phyloP scores from a whole-genome alignment of 2,888 invertebrate species.

The Eupithecia exiguata region DNA sequence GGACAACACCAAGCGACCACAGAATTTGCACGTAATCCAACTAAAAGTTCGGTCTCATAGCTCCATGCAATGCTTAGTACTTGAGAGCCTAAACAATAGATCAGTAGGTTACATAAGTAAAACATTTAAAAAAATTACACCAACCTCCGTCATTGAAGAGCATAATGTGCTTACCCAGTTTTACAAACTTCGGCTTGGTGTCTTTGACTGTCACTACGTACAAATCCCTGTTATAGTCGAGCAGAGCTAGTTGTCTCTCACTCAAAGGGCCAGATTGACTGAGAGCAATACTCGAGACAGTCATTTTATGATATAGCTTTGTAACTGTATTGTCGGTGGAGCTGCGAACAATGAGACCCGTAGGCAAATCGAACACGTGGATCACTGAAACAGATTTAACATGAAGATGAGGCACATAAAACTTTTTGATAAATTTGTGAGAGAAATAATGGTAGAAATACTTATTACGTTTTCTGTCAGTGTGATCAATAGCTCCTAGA shows the following conservation, averaged over 20 bases:
- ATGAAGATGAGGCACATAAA: not conserved
- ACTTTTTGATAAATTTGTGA: not conserved
- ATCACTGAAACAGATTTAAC: conserved; percentile 83
- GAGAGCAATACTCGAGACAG: conserved; percentile 91
- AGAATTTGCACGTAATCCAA: conserved; percentile 74
- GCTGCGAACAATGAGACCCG: conserved; percentile 86
- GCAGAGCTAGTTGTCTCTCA: conserved; percentile 92
- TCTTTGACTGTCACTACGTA: conserved; percentile 90
- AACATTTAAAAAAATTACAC: not conserved
- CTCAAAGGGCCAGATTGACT: conserved; percentile 92
- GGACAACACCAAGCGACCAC: conserved; percentile 80
- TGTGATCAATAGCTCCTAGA: conserved; percentile 92
- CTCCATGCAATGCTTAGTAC: conserved; percentile 78
- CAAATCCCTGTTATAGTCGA: conserved; percentile 95
- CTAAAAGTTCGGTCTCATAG: conserved; percentile 73
- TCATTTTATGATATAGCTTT: conserved; percentile 89
- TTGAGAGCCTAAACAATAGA: conserved; percentile 65
- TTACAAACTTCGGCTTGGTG: conserved; percentile 86
- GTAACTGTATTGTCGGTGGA: conserved; percentile 88
- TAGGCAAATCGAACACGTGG: conserved; percentile 92
- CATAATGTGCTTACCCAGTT: conserved; percentile 83
- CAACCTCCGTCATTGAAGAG: not conserved
- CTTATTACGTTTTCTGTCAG: conserved; percentile 91
- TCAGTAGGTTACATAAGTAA: not conserved
- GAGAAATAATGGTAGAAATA: not conserved